Conservation (phyloP, 2,113 vertebrate species). For the Notarius quadriscutis region DNA sequence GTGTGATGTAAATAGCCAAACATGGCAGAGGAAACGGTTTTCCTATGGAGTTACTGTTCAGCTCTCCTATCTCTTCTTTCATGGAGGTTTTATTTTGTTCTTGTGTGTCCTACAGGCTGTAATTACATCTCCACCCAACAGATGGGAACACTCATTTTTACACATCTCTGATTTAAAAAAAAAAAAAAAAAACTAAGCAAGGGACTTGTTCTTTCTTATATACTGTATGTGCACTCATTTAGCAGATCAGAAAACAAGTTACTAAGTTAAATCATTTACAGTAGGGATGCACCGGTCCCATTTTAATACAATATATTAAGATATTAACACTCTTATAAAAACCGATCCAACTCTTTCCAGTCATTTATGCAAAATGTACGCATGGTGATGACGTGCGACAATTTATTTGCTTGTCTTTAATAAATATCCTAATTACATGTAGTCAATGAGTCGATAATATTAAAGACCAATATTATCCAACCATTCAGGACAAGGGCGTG, state of each 20-base stretch:
- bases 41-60: constrained; percentile 13
- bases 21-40: background rate
- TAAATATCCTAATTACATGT: background rate
- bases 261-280: background rate
- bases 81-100: constrained; percentile 15
- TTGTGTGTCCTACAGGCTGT: constrained; percentile 40
- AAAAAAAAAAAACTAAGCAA: background rate
- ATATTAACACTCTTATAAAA: background rate
- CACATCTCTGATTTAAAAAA: constrained; percentile 22
- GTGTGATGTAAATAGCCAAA: constrained; percentile 10
- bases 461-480: background rate
- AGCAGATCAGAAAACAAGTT: background rate
- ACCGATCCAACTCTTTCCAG: background rate
- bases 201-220: background rate
- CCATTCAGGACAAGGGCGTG: background rate
- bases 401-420: background rate
- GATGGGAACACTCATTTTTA: constrained; percentile 34
- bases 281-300: background rate
- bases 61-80: constrained; percentile 28
- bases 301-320: background rate
- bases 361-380: background rate
- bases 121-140: constrained; percentile 52
- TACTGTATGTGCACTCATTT: background rate
- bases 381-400: background rate
- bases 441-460: background rate